Evolutionary conservation across 2,888 invertebrate genomes (phyloP), one percentile per base, ranked within the genome.

Genomic region (Rambutsinella grinnellia): DNA sequence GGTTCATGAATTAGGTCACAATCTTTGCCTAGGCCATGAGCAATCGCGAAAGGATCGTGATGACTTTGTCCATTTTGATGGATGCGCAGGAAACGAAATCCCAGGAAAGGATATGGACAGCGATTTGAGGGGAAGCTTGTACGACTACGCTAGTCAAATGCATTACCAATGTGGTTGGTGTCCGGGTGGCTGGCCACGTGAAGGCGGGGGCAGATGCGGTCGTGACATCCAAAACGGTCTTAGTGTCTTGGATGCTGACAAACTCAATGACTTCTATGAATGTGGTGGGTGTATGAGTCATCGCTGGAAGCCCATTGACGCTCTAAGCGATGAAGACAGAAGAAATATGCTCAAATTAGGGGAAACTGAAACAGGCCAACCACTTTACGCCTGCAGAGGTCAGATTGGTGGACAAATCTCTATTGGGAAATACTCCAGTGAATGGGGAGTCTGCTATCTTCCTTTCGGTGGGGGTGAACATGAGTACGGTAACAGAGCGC

Each of bases 1-100:
- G 70, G 13, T 70, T 15, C 70, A 70, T 24, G 70, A 70, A 44
- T 26, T 70, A 17, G 70, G 62, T 13, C 70, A 70, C 56, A 70
- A 19, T 24, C 47, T 70, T 1, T 70, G 70, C 24, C 23, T 70
- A 17, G 46, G 54, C 6, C 70, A 70, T 49, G 70, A 70, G 24
- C 66, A 66, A n/a, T 13, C 28, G 1, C 54, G 66, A 8, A 5
- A 21, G 6, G 66, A 66, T 24, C 19, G 66, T 2, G 46, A 66
- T 56, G n/a, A 27, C 15, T 66, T 44, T 21, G 6, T 66, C 10
- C 15, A 56, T 3, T 66, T 28, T 26, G 10, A 13, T 8, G 10
- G 3, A 2, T 56, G 56, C 24, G 3, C 23, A 2, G 27, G 49
- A 47, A 15, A 19, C 3, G 17, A 63, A 28, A 63, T 19, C 3